A percentile compares a stretch with the other conserved stretches of the same genome.
Evolutionary conservation across 2,113 vertebrate genomes (phyloP).

Genomic region (Collichthys lucidus): DNA sequence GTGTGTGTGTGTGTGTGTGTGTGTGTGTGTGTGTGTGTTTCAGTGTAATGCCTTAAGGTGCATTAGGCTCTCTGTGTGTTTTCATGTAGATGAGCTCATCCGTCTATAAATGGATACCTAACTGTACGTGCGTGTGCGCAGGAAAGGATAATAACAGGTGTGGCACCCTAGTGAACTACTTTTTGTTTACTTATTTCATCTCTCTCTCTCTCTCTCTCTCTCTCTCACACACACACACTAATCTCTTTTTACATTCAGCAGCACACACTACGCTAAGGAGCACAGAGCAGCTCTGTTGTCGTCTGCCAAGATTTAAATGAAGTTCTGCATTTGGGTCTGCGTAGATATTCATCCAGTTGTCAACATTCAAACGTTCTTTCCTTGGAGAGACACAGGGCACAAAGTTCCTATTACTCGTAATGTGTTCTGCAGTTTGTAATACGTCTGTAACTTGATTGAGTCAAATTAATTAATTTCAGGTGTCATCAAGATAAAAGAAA

Average conservation of each 20-base stretch:
- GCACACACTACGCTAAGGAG: slow-evolving; percentile 10
- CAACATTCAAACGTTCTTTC: neutral
- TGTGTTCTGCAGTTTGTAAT: neutral
- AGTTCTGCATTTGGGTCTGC: slow-evolving; percentile 29
- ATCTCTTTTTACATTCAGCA: slow-evolving; percentile 23
- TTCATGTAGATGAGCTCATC: slow-evolving; percentile 16
- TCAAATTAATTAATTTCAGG: neutral
- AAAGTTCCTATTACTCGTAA: neutral
- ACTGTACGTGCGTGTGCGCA: neutral
- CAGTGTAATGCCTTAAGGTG: slow-evolving; percentile 5
- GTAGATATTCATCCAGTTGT: slow-evolving; percentile 40
- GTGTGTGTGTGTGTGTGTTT: neutral
- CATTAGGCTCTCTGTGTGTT: slow-evolving; percentile 6
- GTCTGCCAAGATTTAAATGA: slow-evolving; percentile 50
- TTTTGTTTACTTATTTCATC: neutral
- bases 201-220: no score
- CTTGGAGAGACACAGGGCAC: neutral
- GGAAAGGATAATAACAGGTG: neutral
- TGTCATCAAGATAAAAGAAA: neutral
- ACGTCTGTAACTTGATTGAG: neutral
- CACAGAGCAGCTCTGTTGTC: neutral
- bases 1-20: slow-evolving; percentile 18
- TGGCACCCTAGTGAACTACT: neutral
- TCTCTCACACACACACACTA: slow-evolving; percentile 7
- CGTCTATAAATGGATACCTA: neutral